Evolutionary conservation across 2,113 vertebrate species (phyloP).

Genomic region (Aspidoscelis tigris): DNA sequence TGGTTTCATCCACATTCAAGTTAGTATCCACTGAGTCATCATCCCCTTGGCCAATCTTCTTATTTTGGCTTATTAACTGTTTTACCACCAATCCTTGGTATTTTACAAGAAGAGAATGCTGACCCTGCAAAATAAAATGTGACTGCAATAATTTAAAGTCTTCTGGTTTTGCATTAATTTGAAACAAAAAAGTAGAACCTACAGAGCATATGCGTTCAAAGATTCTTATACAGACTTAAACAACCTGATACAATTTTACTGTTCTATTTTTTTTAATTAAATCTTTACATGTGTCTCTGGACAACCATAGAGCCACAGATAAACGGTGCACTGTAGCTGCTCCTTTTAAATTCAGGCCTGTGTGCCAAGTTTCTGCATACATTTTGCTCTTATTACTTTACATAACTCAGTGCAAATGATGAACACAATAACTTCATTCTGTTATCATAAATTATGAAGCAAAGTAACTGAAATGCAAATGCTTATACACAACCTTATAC

Average conservation of each 20-base stretch:
- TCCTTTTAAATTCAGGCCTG: neutral
- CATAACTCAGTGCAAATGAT: neutral
- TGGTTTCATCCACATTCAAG: slow-evolving; percentile 71
- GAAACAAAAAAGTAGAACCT: neutral
- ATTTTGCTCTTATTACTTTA: neutral
- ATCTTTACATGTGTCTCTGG: neutral
- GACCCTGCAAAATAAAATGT: slow-evolving; percentile 80
- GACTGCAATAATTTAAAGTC: neutral
- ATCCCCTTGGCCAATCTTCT: slow-evolving; percentile 78
- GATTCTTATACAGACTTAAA: too few relatives aligned
- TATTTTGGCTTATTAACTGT: slow-evolving; percentile 85
- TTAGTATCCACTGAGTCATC: slow-evolving; percentile 63
- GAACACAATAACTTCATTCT: neutral
- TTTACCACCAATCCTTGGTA: slow-evolving; percentile 95
- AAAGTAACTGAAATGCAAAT: neutral
- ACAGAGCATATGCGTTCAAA: neutral
- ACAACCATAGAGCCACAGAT: neutral
- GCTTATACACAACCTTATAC: neutral
- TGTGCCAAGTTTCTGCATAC: neutral
- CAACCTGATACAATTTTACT: neutral
- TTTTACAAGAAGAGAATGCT: slow-evolving; percentile 84
- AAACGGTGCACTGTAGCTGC: neutral
- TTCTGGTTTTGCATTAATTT: neutral
- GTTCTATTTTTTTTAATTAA: neutral
- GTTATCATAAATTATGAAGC: neutral